Conservation (phyloP, 2,888 invertebrate species). For the Tetragnatha montana region DNA sequence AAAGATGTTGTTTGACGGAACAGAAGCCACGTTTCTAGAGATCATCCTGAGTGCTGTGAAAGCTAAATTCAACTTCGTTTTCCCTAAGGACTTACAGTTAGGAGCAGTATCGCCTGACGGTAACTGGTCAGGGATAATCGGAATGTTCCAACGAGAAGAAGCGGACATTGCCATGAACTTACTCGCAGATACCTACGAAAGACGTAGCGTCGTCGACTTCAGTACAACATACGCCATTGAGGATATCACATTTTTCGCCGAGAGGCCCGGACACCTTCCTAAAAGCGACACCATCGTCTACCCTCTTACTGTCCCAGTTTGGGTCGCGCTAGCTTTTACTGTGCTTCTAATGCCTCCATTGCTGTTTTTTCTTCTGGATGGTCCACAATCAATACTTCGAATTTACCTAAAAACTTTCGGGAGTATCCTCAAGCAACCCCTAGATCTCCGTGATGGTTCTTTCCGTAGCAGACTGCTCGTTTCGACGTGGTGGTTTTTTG, state of each 20-base stretch:
- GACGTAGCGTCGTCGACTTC: not conserved
- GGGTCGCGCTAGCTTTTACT: not conserved
- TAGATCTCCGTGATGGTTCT: not conserved
- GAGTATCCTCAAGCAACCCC: conserved; percentile 2
- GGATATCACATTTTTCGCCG: not conserved
- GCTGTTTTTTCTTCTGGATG: not conserved
- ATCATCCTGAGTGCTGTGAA: no score
- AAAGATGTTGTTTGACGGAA: no score
- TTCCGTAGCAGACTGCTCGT: not conserved
- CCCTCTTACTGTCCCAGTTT: not conserved
- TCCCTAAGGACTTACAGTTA: not conserved
- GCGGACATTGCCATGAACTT: not conserved
- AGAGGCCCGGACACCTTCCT: not conserved
- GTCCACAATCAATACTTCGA: not conserved
- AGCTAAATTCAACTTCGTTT: not conserved
- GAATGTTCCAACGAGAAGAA: not conserved
- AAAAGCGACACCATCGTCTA: not conserved
- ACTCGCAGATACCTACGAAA: not conserved
- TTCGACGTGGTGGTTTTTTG: conserved; percentile 6
- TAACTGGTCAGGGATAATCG: not conserved
- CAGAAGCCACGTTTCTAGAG: no score
- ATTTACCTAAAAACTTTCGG: not conserved
- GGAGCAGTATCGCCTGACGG: not conserved
- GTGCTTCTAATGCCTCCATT: not conserved
- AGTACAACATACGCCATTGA: not conserved